Percentiles rank a stretch among this genome's conserved stretches.
Conservation (phyloP, 1,140 invertebrate genomes). For the Aleiodes sp. region DNA sequence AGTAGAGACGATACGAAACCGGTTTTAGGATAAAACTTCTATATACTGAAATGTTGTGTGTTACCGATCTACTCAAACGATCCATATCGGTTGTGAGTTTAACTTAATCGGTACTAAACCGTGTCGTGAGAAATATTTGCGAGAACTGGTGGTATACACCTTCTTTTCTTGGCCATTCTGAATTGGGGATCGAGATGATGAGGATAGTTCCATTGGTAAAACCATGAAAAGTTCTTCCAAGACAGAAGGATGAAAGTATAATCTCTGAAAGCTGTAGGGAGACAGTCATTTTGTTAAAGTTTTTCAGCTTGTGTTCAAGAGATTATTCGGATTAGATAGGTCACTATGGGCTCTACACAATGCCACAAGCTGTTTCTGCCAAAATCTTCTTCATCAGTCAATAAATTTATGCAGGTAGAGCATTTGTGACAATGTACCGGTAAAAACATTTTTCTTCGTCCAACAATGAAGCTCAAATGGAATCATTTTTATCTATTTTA, state of each 20-base stretch:
- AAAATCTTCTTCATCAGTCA: background rate
- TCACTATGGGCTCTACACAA: background rate
- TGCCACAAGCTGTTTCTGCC: background rate
- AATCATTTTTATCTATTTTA: no score
- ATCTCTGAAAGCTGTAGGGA: background rate
- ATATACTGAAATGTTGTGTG: constrained; percentile 10
- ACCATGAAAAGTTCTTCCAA: background rate
- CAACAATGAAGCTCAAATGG: background rate
- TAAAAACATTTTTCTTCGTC: background rate
- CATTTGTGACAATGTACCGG: background rate
- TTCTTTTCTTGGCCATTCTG: background rate
- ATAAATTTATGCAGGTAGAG: constrained; percentile 8
- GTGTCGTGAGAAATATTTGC: constrained; percentile 7
- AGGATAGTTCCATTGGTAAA: no score
- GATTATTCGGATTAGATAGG: constrained; percentile 6
- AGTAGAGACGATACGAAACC: constrained; percentile 40
- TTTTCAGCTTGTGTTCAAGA: background rate
- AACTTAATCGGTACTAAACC: constrained; percentile 7
- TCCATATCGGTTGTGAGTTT: constrained; percentile 12
- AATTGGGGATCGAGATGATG: background rate
- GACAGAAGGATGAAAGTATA: constrained; percentile 1
- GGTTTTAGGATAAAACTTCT: constrained; percentile 38
- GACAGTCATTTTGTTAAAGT: background rate
- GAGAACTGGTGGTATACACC: background rate
- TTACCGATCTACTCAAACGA: constrained; percentile 12